Conservation (phyloP, 2,797 vertebrate genomes). For the Leuciscus waleckii region DNA sequence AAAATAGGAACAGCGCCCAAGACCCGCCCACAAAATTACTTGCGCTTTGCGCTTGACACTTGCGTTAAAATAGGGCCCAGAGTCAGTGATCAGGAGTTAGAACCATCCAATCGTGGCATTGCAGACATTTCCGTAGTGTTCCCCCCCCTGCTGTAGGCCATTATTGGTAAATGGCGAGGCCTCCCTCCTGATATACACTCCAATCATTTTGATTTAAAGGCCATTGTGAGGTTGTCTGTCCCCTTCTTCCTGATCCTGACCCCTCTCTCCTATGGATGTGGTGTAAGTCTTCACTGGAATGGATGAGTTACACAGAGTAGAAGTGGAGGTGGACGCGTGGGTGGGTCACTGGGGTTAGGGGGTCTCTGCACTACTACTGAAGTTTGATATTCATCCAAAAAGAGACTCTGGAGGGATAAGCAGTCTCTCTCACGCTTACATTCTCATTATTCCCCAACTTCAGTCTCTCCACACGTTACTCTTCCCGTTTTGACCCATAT, state of each 20-base stretch:
- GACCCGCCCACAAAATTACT: too few relatives aligned
- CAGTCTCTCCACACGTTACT: conserved; percentile 4
- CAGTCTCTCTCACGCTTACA: conserved; percentile 51
- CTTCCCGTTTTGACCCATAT: background rate
- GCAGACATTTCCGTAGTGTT: conserved; percentile 33
- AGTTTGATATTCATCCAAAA: conserved; percentile 61
- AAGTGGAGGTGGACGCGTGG: conserved; percentile 52
- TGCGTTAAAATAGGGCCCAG: too few relatives aligned
- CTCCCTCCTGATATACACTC: conserved; percentile 53
- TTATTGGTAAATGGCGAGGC: conserved; percentile 58
- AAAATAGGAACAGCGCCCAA: too few relatives aligned
- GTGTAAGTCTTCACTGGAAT: conserved; percentile 49
- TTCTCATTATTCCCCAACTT: conserved; percentile 15
- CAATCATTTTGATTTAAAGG: conserved; percentile 71
- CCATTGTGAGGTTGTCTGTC: conserved; percentile 59
- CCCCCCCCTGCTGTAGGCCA: conserved; percentile 59
- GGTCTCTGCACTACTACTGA: conserved; percentile 60
- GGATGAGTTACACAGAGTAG: conserved; percentile 68
- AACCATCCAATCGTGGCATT: conserved; percentile 30
- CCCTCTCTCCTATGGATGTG: conserved; percentile 41
- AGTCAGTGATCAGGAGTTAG: background rate
- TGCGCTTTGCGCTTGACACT: too few relatives aligned
- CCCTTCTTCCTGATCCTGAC: conserved; percentile 53
- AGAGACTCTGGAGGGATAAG: conserved; percentile 58
- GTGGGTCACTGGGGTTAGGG: conserved; percentile 49